These are phyloP conservation scores for Dugesia japonica DNA, from an alignment of 2,888 invertebrate genomes.

Conservation along the genomic window DNA sequence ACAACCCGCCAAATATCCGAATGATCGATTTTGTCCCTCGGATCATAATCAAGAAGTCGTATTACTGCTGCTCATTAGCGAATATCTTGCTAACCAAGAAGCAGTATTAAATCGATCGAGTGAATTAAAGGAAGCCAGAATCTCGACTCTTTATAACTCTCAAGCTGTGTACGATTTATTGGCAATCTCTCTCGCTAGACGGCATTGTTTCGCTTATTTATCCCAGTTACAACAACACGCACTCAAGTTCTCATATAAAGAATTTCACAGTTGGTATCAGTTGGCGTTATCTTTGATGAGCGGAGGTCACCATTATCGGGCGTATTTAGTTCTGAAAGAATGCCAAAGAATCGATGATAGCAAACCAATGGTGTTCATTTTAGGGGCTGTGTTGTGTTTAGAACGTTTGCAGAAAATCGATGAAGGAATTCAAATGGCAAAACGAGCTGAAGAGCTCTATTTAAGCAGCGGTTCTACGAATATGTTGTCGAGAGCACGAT, in stretches of 20 bases:
- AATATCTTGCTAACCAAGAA: constrained; percentile 64
- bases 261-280: constrained; percentile 83
- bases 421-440: constrained; percentile 60
- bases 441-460: constrained; percentile 53
- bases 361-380: constrained; percentile 63
- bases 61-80: constrained; percentile 62
- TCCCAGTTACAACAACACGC: constrained; percentile 73
- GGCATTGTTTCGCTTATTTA: constrained; percentile 56
- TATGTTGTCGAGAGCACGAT: constrained; percentile 58
- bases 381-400: constrained; percentile 70
- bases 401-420: constrained; percentile 54
- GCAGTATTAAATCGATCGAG: constrained; percentile 81
- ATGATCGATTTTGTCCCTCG: constrained; percentile 57
- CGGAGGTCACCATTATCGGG: constrained; percentile 51
- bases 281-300: constrained; percentile 69
- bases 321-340: constrained; percentile 61
- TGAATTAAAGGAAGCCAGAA: constrained; percentile 68
- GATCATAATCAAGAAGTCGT: constrained; percentile 80
- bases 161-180: constrained; percentile 75
- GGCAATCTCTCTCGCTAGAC: constrained; percentile 66
- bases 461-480: constrained; percentile 39
- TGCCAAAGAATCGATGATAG: constrained; percentile 60
- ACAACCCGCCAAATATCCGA: constrained; percentile 39
- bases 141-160: constrained; percentile 70
- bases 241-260: constrained; percentile 88